phyloP scores from a whole-genome alignment of 2,113 vertebrate genomes.

The Tragelaphus imberbis region DNA sequence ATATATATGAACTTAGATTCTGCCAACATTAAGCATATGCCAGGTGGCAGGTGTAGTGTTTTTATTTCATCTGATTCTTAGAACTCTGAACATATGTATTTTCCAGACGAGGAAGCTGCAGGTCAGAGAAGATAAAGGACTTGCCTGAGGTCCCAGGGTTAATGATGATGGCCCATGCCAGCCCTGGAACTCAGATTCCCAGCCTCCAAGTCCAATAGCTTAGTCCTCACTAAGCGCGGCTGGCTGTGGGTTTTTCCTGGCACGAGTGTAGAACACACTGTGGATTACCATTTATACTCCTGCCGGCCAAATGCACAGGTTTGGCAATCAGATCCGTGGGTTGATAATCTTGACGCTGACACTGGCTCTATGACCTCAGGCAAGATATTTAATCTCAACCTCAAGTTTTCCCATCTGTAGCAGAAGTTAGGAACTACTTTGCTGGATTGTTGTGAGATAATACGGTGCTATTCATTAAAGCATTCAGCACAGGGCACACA shows the following conservation, averaged over 20 bases:
- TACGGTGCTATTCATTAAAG: background rate
- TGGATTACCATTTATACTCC: background rate
- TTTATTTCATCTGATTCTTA: background rate
- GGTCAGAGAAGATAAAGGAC: background rate
- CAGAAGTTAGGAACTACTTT: background rate
- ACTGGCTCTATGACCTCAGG: background rate
- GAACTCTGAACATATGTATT: background rate
- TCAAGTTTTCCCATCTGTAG: background rate
- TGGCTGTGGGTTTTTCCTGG: background rate
- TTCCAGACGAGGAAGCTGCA: background rate
- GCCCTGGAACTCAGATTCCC: background rate
- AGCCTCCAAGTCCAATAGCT: background rate
- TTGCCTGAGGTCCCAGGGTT: background rate
- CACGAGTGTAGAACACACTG: background rate
- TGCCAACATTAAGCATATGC: background rate
- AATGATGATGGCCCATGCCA: background rate
- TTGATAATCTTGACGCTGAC: background rate
- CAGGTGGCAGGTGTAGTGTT: background rate
- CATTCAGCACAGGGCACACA: background rate
- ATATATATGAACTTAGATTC: background rate
- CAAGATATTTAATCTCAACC: background rate
- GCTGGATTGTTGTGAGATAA: background rate
- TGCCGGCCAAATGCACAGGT: background rate
- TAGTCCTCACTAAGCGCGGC: background rate
- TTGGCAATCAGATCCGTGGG: background rate